These are phyloP conservation scores for Balaenoptera acutorostrata DNA, from an alignment of 2,113 vertebrate genomes.

Conservation along the genomic window DNA sequence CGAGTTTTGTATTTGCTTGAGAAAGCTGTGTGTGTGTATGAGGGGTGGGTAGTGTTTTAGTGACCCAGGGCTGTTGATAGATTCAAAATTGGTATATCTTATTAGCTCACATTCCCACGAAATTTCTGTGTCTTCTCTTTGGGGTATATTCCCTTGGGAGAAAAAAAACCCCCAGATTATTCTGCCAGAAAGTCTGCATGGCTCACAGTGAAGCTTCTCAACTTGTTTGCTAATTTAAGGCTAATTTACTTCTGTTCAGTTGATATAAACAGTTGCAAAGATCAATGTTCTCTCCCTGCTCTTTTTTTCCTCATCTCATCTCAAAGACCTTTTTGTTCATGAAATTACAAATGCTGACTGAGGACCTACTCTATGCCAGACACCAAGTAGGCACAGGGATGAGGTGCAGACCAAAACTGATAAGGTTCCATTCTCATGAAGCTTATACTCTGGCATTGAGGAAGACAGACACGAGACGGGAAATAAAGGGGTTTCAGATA, in stretches of 20 bases:
- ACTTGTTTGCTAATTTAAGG: neutral
- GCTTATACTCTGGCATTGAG: neutral
- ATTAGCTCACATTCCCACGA: neutral
- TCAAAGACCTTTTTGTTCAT: neutral
- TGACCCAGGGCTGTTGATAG: neutral
- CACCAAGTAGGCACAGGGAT: neutral
- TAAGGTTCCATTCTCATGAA: neutral
- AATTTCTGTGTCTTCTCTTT: neutral
- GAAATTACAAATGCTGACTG: neutral
- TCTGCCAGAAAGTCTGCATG: neutral
- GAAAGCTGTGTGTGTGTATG: neutral
- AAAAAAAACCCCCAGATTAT: neutral
- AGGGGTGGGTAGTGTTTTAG: neutral
- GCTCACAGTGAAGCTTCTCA: neutral
- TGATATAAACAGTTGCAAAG: neutral
- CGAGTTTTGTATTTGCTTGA: neutral
- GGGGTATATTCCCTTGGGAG: neutral
- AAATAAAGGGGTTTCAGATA: neutral
- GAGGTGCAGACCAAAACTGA: neutral
- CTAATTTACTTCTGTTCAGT: neutral
- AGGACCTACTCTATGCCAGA: neutral
- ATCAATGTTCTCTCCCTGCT: neutral
- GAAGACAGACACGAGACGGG: neutral
- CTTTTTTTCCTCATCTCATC: neutral
- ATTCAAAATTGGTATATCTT: neutral